These are phyloP conservation scores for Myotis yumanensis DNA, from an alignment of 2,113 vertebrate genomes.

Conservation along the genomic window DNA sequence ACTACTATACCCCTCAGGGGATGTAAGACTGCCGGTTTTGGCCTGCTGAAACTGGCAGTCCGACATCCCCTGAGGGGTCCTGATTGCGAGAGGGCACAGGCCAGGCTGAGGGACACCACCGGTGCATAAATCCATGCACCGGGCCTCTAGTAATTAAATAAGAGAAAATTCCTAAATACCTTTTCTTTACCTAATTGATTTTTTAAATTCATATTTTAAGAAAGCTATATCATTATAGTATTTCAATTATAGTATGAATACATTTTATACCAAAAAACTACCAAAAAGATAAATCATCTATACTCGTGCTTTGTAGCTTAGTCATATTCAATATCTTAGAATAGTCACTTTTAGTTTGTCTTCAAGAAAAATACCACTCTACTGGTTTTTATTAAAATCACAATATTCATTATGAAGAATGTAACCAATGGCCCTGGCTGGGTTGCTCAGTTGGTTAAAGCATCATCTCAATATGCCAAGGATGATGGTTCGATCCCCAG, in stretches of 20 bases:
- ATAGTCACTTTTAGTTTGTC: background rate
- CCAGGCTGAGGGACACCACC: too few relatives aligned
- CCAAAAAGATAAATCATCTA: slow-evolving; percentile 9
- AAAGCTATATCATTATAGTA: background rate
- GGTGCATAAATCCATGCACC: too few relatives aligned
- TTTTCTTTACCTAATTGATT: slow-evolving; percentile 24
- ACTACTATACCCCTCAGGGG: too few relatives aligned
- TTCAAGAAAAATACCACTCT: background rate
- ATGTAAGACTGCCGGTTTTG: too few relatives aligned
- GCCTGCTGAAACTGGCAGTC: too few relatives aligned
- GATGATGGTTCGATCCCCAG: too few relatives aligned
- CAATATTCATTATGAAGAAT: background rate
- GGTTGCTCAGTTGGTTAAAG: too few relatives aligned
- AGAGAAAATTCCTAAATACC: background rate
- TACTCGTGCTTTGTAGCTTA: background rate
- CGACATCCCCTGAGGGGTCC: too few relatives aligned
- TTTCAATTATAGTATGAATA: slow-evolving; percentile 33
- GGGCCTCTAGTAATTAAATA: background rate
- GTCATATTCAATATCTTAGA: slow-evolving; percentile 25
- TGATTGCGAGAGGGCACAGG: too few relatives aligned
- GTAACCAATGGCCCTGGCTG: background rate
- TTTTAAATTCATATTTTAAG: slow-evolving; percentile 1
- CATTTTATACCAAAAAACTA: slow-evolving; percentile 32
- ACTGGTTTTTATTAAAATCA: background rate
- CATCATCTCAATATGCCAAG: too few relatives aligned